A percentile compares a stretch with the other conserved stretches of the same genome.
These are phyloP conservation scores for Hermatobates lingyangjiaoensis DNA, from an alignment of 1,140 invertebrate genomes.

Conservation along the genomic window DNA sequence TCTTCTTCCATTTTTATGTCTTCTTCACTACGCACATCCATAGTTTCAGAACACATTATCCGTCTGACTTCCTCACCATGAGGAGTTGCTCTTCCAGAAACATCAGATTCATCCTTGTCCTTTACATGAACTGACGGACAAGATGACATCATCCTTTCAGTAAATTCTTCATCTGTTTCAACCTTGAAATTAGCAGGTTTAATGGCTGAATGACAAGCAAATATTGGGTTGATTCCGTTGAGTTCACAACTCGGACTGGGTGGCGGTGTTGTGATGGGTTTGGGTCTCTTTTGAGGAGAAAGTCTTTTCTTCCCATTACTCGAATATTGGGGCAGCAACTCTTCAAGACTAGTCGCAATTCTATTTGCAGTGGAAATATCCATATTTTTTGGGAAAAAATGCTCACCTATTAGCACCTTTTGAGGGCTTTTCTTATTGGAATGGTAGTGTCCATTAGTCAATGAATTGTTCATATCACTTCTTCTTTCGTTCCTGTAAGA, in stretches of 20 bases:
- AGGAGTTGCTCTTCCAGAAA: not conserved
- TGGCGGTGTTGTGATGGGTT: not conserved
- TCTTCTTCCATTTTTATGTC: conserved; percentile 1
- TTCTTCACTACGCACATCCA: not conserved
- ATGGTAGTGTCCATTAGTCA: too few relatives aligned
- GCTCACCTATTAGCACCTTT: not conserved
- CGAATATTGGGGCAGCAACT: not conserved
- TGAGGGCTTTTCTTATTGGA: too few relatives aligned
- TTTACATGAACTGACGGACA: too few relatives aligned
- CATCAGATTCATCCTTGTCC: not conserved
- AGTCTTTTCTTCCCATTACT: not conserved
- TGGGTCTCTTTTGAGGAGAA: not conserved
- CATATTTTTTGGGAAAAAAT: not conserved
- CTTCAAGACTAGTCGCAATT: not conserved
- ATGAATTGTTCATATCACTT: too few relatives aligned
- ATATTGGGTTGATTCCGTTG: too few relatives aligned
- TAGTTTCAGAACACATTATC: conserved; percentile 1
- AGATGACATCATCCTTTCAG: too few relatives aligned
- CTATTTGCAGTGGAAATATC: not conserved
- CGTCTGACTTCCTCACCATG: conserved; percentile 7
- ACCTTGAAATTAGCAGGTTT: too few relatives aligned
- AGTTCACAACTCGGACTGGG: not conserved
- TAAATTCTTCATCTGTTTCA: too few relatives aligned
- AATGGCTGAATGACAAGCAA: too few relatives aligned
- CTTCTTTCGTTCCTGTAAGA: too few relatives aligned